Conservation (phyloP, 2,888 invertebrate species). For the Flexamia atlantica region DNA sequence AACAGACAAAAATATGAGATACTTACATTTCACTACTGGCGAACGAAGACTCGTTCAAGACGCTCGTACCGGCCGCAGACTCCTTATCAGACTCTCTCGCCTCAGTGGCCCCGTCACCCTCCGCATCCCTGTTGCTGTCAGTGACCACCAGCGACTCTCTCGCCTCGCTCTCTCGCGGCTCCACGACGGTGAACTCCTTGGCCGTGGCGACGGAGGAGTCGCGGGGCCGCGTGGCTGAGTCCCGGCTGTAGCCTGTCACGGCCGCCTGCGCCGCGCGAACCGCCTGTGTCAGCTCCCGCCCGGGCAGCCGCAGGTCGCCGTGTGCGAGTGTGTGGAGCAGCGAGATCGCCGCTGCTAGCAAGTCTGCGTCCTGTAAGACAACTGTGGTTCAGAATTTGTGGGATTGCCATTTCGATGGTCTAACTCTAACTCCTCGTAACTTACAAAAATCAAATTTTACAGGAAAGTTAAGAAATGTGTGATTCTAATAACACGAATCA, state of each 20-base stretch:
- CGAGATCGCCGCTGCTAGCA: slow-evolving; percentile 6
- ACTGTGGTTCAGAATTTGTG: too few relatives aligned
- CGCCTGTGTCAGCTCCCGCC: slow-evolving; percentile 1
- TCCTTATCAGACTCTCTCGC: neutral
- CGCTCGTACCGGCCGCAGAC: neutral
- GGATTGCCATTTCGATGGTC: too few relatives aligned
- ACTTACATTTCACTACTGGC: neutral
- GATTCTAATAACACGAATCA: too few relatives aligned
- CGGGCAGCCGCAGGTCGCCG: slow-evolving; percentile 24
- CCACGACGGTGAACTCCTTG: neutral
- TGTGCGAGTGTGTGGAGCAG: slow-evolving; percentile 45
- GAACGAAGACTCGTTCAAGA: neutral
- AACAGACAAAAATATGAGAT: too few relatives aligned
- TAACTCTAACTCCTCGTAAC: too few relatives aligned
- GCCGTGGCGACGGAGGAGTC: neutral
- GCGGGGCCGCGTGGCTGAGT: slow-evolving; percentile 16
- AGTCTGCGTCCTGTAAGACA: slow-evolving; percentile 5
- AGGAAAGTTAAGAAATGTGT: too few relatives aligned
- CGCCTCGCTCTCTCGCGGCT: neutral
- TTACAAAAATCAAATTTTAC: too few relatives aligned
- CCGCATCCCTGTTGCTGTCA: neutral
- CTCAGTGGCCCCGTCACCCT: neutral
- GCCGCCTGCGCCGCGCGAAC: neutral
- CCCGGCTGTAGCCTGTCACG: slow-evolving; percentile 7
- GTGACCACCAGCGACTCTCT: neutral